These are phyloP conservation scores for Pseudomyrmex pallidus DNA, from an alignment of 1,140 invertebrate genomes.

Conservation along the genomic window DNA sequence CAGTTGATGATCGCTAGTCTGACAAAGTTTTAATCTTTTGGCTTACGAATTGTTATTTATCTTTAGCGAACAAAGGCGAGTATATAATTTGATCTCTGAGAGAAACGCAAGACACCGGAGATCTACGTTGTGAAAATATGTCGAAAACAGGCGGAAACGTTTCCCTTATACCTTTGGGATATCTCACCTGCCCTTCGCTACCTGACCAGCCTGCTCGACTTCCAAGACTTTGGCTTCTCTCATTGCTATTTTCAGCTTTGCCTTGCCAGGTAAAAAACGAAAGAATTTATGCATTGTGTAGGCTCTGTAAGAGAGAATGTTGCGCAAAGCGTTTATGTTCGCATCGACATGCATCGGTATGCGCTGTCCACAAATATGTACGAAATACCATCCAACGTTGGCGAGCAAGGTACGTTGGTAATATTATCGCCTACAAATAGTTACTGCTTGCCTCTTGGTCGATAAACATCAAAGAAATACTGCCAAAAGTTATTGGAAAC, in stretches of 20 bases:
- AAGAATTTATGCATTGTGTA: no score
- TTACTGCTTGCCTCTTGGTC: constrained; percentile 5
- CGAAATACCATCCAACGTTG: neutral
- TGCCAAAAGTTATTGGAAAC: constrained; percentile 14
- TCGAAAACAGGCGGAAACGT: constrained; percentile 13
- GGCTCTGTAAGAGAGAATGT: neutral
- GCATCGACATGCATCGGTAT: constrained; percentile 19
- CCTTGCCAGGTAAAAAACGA: neutral
- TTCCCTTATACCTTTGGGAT: neutral
- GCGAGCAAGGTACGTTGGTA: constrained; percentile 1
- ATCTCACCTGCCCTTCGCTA: constrained; percentile 32
- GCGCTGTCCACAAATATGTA: constrained; percentile 23
- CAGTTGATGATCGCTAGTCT: neutral
- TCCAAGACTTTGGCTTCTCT: neutral
- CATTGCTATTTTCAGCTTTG: neutral
- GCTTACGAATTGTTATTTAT: constrained; percentile 29
- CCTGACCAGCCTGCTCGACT: constrained; percentile 16
- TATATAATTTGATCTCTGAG: constrained; percentile 10
- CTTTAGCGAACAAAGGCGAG: constrained; percentile 7
- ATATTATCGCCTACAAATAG: constrained; percentile 56
- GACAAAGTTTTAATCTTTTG: constrained; percentile 1
- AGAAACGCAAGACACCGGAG: neutral
- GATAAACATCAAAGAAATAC: constrained; percentile 43
- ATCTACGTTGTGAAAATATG: neutral
- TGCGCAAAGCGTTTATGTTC: constrained; percentile 18